Conservation (phyloP, 2,113 vertebrate species). For the Mustela lutreola region DNA sequence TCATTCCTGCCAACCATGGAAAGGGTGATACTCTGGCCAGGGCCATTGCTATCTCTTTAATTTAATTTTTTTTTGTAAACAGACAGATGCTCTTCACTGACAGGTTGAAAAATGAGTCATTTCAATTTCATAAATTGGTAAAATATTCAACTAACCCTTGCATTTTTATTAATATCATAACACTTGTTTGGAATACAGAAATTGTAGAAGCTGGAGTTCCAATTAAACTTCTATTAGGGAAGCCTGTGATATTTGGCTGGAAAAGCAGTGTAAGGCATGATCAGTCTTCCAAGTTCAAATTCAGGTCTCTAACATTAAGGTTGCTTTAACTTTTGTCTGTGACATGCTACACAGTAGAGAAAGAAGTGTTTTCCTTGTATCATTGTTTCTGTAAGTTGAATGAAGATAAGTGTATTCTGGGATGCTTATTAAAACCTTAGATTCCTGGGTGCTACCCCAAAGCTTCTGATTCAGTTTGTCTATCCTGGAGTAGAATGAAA, state of each 20-base stretch:
- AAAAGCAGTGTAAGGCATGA: background rate
- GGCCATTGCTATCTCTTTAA: background rate
- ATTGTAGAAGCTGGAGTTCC: background rate
- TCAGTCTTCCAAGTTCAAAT: background rate
- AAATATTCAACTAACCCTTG: background rate
- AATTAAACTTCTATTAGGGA: background rate
- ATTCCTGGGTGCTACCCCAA: background rate
- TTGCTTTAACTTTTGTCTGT: conserved; percentile 29
- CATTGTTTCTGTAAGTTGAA: background rate
- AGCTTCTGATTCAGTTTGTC: conserved; percentile 2
- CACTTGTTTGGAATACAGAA: background rate
- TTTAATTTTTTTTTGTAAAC: background rate
- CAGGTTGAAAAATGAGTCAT: conserved; percentile 30
- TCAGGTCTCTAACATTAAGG: background rate
- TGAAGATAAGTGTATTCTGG: background rate
- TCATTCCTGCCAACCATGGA: background rate
- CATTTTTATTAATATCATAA: background rate
- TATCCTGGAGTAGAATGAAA: background rate
- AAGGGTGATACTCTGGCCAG: background rate
- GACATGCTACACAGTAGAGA: background rate
- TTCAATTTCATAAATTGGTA: conserved; percentile 42
- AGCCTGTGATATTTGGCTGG: background rate
- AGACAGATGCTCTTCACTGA: background rate
- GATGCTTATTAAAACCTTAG: background rate
- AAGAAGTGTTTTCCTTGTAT: background rate